Conservation (phyloP, 2,797 vertebrate genomes). For the Otus scops region DNA sequence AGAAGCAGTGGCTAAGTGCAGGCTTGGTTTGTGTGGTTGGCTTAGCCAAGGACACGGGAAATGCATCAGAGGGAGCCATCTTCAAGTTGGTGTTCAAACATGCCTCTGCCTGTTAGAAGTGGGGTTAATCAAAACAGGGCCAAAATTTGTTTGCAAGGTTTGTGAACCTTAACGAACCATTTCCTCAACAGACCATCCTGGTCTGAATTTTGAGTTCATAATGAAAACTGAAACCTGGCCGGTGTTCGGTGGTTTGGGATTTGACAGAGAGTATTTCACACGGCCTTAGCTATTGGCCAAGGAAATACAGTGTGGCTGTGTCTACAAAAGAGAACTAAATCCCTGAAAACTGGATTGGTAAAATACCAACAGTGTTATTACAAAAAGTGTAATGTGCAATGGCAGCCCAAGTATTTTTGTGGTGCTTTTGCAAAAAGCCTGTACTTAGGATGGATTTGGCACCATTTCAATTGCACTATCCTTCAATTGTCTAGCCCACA, state of each 20-base stretch:
- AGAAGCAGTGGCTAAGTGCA: neutral
- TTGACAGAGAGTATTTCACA: conserved; percentile 57
- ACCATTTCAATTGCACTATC: neutral
- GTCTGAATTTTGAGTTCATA: conserved; percentile 49
- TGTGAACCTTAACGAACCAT: conserved; percentile 6
- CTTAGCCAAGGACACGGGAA: neutral
- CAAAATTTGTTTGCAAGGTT: conserved; percentile 29
- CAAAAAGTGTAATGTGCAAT: neutral
- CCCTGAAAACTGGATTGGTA: conserved; percentile 16
- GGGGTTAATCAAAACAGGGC: neutral
- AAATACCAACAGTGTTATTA: neutral
- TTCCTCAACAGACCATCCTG: conserved; percentile 21
- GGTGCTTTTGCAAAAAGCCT: neutral
- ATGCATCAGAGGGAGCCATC: neutral
- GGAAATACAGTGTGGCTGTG: conserved; percentile 5
- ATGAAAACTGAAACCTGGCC: conserved; percentile 54
- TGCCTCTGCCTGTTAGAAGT: neutral
- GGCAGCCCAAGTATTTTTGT: neutral
- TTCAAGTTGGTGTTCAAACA: conserved; percentile 1
- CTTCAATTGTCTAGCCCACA: neutral
- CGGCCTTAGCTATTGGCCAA: conserved; percentile 28
- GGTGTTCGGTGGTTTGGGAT: conserved; percentile 52
- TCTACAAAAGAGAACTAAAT: conserved; percentile 31
- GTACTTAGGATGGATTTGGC: neutral
- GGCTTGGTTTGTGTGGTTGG: neutral